Percentiles rank a stretch among this genome's conserved stretches.
phyloP scores from a whole-genome alignment of 1,140 invertebrate genomes.

The Macrocentrus cingulum region DNA sequence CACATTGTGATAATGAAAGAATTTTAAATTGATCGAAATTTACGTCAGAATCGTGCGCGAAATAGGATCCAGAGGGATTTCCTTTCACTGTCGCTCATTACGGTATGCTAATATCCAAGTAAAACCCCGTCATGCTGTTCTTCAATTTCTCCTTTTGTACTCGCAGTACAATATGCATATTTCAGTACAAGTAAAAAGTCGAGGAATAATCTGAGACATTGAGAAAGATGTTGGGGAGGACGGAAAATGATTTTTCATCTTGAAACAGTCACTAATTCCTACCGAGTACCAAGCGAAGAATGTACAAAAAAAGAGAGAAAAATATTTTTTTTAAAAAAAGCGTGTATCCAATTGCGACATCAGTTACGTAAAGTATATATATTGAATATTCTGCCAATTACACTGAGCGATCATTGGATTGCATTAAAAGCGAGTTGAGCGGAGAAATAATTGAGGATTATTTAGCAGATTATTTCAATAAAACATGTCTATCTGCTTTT shows the following conservation, averaged over 20 bases:
- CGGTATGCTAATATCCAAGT: constrained; percentile 24
- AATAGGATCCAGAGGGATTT: constrained; percentile 16
- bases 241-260: no score
- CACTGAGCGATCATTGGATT: no score
- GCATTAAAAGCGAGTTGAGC: no score
- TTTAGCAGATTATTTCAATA: constrained; percentile 8
- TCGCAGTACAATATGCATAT: no score
- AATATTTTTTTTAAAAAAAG: not conserved
- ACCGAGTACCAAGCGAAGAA: no score
- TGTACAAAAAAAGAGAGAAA: no score
- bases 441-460: constrained; percentile 20
- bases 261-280: no score
- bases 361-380: no score
- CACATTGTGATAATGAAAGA: not conserved
- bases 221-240: no score
- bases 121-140: constrained; percentile 2
- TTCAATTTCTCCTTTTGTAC: not conserved
- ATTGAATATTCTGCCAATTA: no score
- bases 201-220: no score
- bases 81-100: constrained; percentile 9
- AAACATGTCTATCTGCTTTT: not conserved
- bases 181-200: no score
- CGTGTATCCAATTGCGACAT: not conserved
- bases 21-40: constrained; percentile 19
- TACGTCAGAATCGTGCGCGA: constrained; percentile 16